Conservation (phyloP, 37 sponge, comb jelly and placozoan species). For the Haliclona indistincta region DNA sequence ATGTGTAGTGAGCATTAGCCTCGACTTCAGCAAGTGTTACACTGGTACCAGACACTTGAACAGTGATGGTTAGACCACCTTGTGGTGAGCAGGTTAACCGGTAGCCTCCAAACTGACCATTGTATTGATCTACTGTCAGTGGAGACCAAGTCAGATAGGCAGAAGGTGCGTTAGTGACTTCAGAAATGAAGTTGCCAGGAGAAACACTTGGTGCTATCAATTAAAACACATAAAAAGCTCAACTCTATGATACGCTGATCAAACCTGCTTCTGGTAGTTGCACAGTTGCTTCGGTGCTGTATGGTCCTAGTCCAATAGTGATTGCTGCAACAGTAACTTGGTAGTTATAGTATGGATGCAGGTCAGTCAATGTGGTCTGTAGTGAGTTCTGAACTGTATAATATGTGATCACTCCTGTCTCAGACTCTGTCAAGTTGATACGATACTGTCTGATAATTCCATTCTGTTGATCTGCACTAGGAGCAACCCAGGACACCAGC, state of each 20-base stretch:
- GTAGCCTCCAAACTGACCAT: neutral
- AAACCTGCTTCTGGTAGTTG: slow-evolving; percentile 23
- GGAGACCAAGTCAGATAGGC: neutral
- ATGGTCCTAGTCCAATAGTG: neutral
- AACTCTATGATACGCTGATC: neutral
- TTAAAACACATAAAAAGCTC: neutral
- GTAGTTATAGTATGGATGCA: slow-evolving; percentile 13
- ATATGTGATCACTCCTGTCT: too few species aligned
- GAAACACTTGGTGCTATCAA: neutral
- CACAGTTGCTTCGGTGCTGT: neutral
- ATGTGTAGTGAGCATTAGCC: neutral
- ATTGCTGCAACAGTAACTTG: slow-evolving; percentile 1
- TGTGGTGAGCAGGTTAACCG: neutral
- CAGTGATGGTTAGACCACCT: neutral
- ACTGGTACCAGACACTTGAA: neutral
- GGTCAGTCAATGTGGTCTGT: too few species aligned
- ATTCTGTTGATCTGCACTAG: slow-evolving; percentile 16
- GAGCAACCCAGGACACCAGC: slow-evolving; percentile 19
- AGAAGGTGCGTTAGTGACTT: neutral
- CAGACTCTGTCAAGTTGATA: slow-evolving; percentile 1
- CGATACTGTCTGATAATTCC: slow-evolving; percentile 5
- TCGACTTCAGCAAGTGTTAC: neutral
- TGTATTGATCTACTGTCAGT: neutral
- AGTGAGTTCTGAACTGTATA: too few species aligned
- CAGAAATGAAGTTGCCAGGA: neutral